Evolutionary conservation across 2,113 vertebrate species (phyloP).

Genomic region (Oncorhynchus tshawytscha): DNA sequence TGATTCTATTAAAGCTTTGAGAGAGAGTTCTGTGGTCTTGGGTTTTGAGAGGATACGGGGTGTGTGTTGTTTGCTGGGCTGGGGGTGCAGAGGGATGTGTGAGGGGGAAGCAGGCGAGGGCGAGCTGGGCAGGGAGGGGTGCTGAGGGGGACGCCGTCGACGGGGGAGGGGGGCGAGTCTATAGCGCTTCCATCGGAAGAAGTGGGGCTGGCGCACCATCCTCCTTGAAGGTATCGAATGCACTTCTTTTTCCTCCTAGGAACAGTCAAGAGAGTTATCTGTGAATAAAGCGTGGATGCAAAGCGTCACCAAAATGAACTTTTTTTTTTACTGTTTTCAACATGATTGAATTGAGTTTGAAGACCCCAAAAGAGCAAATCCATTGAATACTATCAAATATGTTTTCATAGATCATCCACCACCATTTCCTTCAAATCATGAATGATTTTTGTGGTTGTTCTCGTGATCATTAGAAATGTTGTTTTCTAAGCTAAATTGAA

Average conservation of each 20-base stretch:
- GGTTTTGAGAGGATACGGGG: slow-evolving; percentile 32
- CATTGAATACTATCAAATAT: too few species aligned
- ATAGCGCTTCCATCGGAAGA: slow-evolving; percentile 98
- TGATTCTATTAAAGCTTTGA: slow-evolving; percentile 66
- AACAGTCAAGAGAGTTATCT: slow-evolving; percentile 94
- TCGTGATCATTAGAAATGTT: background rate
- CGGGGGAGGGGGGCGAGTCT: slow-evolving; percentile 85
- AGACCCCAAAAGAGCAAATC: too few species aligned
- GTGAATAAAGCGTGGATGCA: slow-evolving; percentile 87
- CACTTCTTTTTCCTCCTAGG: slow-evolving; percentile 99
- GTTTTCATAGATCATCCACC: too few species aligned
- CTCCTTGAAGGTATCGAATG: slow-evolving; percentile 98
- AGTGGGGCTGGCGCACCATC: slow-evolving; percentile 93
- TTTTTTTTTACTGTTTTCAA: background rate
- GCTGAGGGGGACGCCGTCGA: slow-evolving; percentile 52
- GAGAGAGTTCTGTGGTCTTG: slow-evolving; percentile 66
- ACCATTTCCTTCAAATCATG: too few species aligned
- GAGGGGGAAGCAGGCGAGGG: slow-evolving; percentile 66
- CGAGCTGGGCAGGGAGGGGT: slow-evolving; percentile 56
- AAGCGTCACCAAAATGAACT: slow-evolving; percentile 71
- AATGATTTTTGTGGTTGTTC: too few species aligned
- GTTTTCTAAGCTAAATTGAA: background rate
- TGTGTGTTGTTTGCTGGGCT: slow-evolving; percentile 47
- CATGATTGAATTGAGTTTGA: background rate
- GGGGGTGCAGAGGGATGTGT: slow-evolving; percentile 61